These are phyloP conservation scores for Eurois occulta DNA, from an alignment of 2,888 invertebrate genomes.

Conservation along the genomic window DNA sequence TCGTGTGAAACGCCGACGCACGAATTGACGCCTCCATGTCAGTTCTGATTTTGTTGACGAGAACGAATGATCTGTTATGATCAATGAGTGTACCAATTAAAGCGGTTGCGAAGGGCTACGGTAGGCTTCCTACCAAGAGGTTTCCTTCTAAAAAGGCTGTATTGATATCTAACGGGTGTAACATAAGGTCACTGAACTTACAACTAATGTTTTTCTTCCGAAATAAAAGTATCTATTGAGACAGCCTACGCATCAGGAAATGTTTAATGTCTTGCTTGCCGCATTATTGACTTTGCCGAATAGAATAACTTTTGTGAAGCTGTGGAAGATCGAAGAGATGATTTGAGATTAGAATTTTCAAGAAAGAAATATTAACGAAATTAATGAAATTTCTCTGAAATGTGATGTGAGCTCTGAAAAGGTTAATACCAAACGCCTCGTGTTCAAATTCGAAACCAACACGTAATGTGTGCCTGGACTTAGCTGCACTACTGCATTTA, in stretches of 20 bases:
- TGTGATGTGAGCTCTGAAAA: conserved; percentile 11
- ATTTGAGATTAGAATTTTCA: not conserved
- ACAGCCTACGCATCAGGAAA: not conserved
- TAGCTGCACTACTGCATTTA: conserved; percentile 57
- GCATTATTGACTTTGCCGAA: conserved; percentile 12
- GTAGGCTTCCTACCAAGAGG: conserved; percentile 41
- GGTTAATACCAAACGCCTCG: conserved; percentile 1
- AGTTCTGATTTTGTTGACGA: conserved; percentile 79
- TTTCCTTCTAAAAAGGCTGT: conserved; percentile 41
- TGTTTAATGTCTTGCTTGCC: not conserved
- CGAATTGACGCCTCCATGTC: conserved; percentile 76
- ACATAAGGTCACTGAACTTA: conserved; percentile 25
- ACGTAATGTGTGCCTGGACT: conserved; percentile 18
- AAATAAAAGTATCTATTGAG: not conserved
- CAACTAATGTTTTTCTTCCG: not conserved
- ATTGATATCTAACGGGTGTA: conserved; percentile 20
- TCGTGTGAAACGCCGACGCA: conserved; percentile 78
- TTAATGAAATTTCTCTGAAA: conserved; percentile 29
- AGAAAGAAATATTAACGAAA: conserved; percentile 3
- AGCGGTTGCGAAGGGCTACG: conserved; percentile 55
- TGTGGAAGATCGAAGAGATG: not conserved
- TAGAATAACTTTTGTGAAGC: not conserved
- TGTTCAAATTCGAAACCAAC: conserved; percentile 37
- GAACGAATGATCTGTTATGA: conserved; percentile 80
- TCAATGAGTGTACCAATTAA: conserved; percentile 75